phyloP scores from a whole-genome alignment of 2,888 invertebrate species.

The Hypena proboscidalis region DNA sequence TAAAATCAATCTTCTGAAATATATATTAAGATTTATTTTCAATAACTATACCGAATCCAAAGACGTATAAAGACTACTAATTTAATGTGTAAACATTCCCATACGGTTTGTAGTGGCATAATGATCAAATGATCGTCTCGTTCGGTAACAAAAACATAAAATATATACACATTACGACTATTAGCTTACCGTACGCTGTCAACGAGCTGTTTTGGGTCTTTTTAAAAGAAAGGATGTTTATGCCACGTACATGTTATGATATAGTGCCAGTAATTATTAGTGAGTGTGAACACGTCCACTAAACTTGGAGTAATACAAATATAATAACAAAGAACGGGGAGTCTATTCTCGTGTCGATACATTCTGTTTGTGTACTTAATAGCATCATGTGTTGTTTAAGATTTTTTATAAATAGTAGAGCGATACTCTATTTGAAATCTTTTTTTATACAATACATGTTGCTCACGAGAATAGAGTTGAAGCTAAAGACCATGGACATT shows the following conservation, averaged over 20 bases:
- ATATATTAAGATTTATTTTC: constrained; percentile 27
- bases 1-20: constrained; percentile 13
- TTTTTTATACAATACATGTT: no score
- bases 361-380: constrained; percentile 65
- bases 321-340: constrained; percentile 74
- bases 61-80: constrained; percentile 61
- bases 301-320: constrained; percentile 76
- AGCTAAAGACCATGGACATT: no score
- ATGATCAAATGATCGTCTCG: constrained; percentile 70
- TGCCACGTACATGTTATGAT: constrained; percentile 79
- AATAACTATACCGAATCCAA: constrained; percentile 2
- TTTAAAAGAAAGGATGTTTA: constrained; percentile 78
- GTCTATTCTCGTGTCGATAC: constrained; percentile 67
- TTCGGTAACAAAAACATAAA: constrained; percentile 63
- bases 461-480: no score
- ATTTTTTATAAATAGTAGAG: constrained; percentile 32
- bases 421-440: no score
- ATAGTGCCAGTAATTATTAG: constrained; percentile 81
- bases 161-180: constrained; percentile 76
- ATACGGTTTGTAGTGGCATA: constrained; percentile 63
- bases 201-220: constrained; percentile 74
- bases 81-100: constrained; percentile 80
- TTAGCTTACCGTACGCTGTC: constrained; percentile 79
- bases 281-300: constrained; percentile 81
- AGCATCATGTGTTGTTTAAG: constrained; percentile 59